These are phyloP conservation scores for Drymodes brunneopygia DNA, from an alignment of 2,113 vertebrate genomes.

Conservation along the genomic window DNA sequence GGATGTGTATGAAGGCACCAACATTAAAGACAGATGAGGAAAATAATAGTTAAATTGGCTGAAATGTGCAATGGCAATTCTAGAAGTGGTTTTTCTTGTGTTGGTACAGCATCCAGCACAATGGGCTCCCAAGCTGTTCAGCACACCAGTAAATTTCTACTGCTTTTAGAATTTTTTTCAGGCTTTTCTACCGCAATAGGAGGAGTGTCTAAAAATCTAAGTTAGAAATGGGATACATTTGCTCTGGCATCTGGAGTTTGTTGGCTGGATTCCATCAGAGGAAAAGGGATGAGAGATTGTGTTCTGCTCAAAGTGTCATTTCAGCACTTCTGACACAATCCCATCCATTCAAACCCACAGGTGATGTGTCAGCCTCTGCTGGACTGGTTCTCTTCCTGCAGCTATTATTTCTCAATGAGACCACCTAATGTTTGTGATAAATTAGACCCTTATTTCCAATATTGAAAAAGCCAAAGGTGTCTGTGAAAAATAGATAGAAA, in stretches of 20 bases:
- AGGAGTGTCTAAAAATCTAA: neutral
- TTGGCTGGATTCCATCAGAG: neutral
- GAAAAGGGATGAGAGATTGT: neutral
- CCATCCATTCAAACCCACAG: neutral
- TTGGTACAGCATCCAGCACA: neutral
- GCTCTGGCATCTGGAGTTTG: neutral
- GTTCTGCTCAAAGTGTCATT: neutral
- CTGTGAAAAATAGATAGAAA: neutral
- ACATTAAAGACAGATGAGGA: neutral
- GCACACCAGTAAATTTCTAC: neutral
- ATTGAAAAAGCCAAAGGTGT: neutral
- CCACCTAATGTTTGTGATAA: neutral
- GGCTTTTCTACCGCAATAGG: neutral
- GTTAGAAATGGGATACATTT: neutral
- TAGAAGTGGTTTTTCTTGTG: neutral
- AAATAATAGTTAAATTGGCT: neutral
- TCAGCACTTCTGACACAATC: neutral
- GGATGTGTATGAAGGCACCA: fast-evolving
- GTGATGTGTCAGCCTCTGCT: neutral
- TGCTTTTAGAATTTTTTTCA: neutral
- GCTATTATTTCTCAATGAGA: neutral
- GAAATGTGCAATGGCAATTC: neutral
- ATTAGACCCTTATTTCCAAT: neutral
- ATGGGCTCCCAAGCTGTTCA: neutral
- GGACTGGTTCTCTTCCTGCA: neutral